Percentiles rank a stretch among this genome's conserved stretches.
Evolutionary conservation across 2,888 invertebrate genomes (phyloP).

Genomic region (Adelognathus sp.): DNA sequence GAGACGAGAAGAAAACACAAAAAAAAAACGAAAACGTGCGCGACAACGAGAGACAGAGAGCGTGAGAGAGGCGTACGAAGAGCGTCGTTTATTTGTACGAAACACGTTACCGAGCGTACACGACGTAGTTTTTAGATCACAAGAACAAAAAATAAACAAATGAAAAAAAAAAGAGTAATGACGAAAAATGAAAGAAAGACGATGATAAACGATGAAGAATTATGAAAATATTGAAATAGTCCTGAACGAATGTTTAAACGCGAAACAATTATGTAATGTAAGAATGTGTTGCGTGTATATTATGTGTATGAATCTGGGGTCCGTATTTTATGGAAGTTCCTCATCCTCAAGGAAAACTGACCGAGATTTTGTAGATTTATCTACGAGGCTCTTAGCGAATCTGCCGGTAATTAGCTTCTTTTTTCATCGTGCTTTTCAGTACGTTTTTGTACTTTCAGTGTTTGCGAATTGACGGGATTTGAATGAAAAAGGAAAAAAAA

Average conservation of each 20-base stretch:
- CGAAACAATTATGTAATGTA: constrained; percentile 63
- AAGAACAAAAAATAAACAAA: constrained; percentile 3
- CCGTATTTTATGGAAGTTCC: constrained; percentile 79
- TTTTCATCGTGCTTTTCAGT: neutral
- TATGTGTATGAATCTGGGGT: constrained; percentile 71
- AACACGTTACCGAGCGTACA: constrained; percentile 58
- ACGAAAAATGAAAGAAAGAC: constrained; percentile 9
- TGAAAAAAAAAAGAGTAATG: neutral
- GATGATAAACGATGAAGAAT: constrained; percentile 41
- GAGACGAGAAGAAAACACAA: constrained; percentile 11
- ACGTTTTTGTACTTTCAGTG: constrained; percentile 40
- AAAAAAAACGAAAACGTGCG: constrained; percentile 31
- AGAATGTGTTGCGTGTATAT: constrained; percentile 69
- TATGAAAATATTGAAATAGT: constrained; percentile 57
- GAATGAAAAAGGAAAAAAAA: constrained; percentile 13
- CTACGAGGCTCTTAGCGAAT: constrained; percentile 72
- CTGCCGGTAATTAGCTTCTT: constrained; percentile 67
- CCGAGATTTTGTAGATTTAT: constrained; percentile 77
- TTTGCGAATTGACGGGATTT: constrained; percentile 8
- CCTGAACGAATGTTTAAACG: constrained; percentile 63
- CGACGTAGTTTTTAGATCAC: constrained; percentile 50
- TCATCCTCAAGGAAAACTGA: constrained; percentile 75
- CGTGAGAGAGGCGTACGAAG: constrained; percentile 54
- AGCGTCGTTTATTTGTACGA: constrained; percentile 62
- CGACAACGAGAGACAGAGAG: too few relatives aligned